Evolutionary conservation across 2,113 vertebrate species (phyloP).

Genomic region (Corydoras maculifer): DNA sequence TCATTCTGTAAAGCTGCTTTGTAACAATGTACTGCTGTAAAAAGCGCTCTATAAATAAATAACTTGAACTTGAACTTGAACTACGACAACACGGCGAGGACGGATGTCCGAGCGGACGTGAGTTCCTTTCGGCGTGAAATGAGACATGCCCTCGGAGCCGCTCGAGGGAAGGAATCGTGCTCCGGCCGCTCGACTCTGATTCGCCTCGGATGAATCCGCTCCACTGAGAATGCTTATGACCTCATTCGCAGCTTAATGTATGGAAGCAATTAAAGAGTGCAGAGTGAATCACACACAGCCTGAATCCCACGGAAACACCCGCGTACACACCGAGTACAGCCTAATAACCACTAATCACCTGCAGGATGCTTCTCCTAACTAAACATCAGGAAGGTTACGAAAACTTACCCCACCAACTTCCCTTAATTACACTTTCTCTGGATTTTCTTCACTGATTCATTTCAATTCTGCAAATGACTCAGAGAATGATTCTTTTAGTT

Average conservation of each 20-base stretch:
- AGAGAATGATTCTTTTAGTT: no score
- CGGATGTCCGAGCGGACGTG: slow-evolving; percentile 10
- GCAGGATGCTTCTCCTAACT: no score
- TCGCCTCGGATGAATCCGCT: neutral
- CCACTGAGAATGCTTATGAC: slow-evolving; percentile 49
- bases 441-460: no score
- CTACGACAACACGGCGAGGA: no score
- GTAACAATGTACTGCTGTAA: no score
- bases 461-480: no score
- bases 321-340: neutral
- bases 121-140: slow-evolving; percentile 13
- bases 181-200: slow-evolving; percentile 8
- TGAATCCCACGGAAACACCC: slow-evolving; percentile 41
- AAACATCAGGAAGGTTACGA: no score
- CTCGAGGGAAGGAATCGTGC: neutral
- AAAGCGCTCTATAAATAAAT: no score
- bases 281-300: slow-evolving; percentile 54
- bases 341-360: slow-evolving; percentile 26
- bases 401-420: no score
- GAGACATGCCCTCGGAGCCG: neutral
- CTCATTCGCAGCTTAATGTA: slow-evolving; percentile 60
- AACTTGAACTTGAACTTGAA: no score
- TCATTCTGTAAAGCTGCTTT: no score
- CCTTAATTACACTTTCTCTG: no score
- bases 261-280: slow-evolving; percentile 63